Evolutionary conservation across 1,140 invertebrate genomes (phyloP).

Genomic region (Brachionus angularis): DNA sequence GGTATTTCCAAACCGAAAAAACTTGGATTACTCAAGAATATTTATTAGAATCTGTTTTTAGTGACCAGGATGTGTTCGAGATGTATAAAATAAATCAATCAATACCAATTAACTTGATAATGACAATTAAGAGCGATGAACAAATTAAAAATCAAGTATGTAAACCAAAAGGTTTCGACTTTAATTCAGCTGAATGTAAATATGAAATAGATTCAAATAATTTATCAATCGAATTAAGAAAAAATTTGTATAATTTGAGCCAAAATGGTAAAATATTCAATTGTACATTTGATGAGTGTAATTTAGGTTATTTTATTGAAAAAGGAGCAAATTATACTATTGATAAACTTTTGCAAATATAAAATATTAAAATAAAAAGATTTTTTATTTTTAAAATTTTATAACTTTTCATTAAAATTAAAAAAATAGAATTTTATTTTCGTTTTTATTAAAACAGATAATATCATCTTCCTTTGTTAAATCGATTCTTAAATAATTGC

Average conservation of each 20-base stretch:
- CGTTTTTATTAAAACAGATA: slow-evolving; percentile 34
- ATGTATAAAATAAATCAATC: slow-evolving; percentile 14
- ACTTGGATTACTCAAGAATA: slow-evolving; percentile 41
- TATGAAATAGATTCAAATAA: slow-evolving; percentile 13
- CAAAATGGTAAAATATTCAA: slow-evolving; percentile 20
- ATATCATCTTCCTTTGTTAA: slow-evolving; percentile 33
- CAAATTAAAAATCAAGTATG: slow-evolving; percentile 31
- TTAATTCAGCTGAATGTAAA: slow-evolving; percentile 30
- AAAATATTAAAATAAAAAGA: background rate
- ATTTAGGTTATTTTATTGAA: slow-evolving; percentile 32
- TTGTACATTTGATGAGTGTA: slow-evolving; percentile 18
- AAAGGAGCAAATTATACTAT: slow-evolving; percentile 20
- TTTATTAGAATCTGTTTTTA: background rate
- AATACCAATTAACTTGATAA: slow-evolving; percentile 22
- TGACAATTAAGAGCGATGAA: slow-evolving; percentile 19
- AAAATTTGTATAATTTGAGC: background rate
- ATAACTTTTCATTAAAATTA: background rate
- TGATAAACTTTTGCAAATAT: slow-evolving; percentile 9
- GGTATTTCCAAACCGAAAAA: slow-evolving; percentile 40
- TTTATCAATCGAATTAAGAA: background rate
- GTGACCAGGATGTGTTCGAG: background rate
- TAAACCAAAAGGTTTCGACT: background rate
- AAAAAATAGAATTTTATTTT: slow-evolving; percentile 41
- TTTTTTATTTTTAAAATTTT: background rate
- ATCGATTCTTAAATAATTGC: slow-evolving; percentile 32